Percentiles rank a stretch among this genome's conserved stretches.
Conservation (phyloP, 2,888 invertebrate genomes). For the Tetrapedia diversipes region DNA sequence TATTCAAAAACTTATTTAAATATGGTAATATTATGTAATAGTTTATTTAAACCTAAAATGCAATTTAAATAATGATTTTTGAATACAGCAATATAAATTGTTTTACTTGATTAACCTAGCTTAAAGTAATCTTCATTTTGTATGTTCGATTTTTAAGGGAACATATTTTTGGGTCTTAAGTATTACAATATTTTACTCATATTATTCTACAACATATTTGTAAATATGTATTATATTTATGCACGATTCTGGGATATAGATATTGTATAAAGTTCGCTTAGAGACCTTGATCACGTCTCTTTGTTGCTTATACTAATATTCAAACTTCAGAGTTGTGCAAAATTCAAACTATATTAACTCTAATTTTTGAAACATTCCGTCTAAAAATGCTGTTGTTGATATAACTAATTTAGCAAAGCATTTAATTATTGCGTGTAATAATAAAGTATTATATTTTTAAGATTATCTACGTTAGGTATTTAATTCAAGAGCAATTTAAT, state of each 20-base stretch:
- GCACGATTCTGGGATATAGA: slow-evolving; percentile 49
- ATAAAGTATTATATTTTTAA: neutral
- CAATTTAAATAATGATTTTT: slow-evolving; percentile 33
- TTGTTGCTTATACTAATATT: slow-evolving; percentile 55
- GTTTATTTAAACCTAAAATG: neutral
- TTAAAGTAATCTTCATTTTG: slow-evolving; percentile 16
- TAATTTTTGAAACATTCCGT: neutral
- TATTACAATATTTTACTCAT: neutral
- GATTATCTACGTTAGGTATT: neutral
- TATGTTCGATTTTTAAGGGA: slow-evolving; percentile 16
- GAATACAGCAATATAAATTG: slow-evolving; percentile 37
- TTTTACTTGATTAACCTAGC: slow-evolving; percentile 5
- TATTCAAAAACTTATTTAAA: slow-evolving; percentile 47
- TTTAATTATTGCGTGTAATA: neutral
- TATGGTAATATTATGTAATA: neutral
- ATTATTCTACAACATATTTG: slow-evolving; percentile 13
- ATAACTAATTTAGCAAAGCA: neutral
- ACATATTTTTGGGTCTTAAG: slow-evolving; percentile 4
- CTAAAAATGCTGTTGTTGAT: neutral
- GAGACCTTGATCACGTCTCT: slow-evolving; percentile 80
- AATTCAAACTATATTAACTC: slow-evolving; percentile 15
- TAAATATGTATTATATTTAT: slow-evolving; percentile 7
- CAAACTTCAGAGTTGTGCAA: slow-evolving; percentile 30
- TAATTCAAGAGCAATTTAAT: neutral
- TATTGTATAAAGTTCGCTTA: slow-evolving; percentile 64